These are phyloP conservation scores for Meliscaeva auricollis DNA, from an alignment of 2,888 invertebrate genomes.

Conservation along the genomic window DNA sequence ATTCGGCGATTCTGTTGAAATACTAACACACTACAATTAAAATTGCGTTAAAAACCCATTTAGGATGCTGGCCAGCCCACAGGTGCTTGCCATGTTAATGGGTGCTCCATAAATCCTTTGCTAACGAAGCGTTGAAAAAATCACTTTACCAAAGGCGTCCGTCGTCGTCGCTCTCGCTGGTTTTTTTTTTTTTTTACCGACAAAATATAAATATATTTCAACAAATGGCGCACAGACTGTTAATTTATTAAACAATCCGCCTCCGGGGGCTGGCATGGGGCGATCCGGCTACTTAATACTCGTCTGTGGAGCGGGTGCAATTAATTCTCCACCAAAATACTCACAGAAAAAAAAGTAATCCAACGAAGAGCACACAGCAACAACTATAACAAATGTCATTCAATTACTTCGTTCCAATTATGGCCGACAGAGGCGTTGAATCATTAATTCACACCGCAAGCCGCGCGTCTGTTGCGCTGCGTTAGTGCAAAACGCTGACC, in stretches of 20 bases:
- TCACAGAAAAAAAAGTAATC: conserved; percentile 31
- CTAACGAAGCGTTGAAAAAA: conserved; percentile 76
- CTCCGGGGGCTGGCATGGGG: conserved; percentile 64
- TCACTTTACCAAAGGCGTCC: conserved; percentile 73
- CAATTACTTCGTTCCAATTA: conserved; percentile 72
- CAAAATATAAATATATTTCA: conserved; percentile 34
- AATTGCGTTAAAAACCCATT: conserved; percentile 74
- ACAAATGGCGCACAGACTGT: conserved; percentile 55
- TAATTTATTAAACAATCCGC: conserved; percentile 75
- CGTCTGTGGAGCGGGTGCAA: conserved; percentile 60
- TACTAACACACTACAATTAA: conserved; percentile 70
- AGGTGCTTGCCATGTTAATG: conserved; percentile 66
- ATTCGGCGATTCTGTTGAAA: conserved; percentile 65
- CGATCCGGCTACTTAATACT: conserved; percentile 70
- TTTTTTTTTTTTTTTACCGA: not conserved
- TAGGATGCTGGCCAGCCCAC: conserved; percentile 60
- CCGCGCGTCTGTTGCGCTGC: not conserved
- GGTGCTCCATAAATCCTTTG: conserved; percentile 68
- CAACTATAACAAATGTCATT: conserved; percentile 67
- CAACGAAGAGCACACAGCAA: not conserved
- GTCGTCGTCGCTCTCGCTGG: conserved; percentile 17
- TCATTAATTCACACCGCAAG: conserved; percentile 62
- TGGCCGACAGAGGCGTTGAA: conserved; percentile 68
- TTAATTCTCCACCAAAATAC: conserved; percentile 58
- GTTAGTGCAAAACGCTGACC: conserved; percentile 63